Conservation (phyloP, 2,888 invertebrate species). For the Nyleta sp. region DNA sequence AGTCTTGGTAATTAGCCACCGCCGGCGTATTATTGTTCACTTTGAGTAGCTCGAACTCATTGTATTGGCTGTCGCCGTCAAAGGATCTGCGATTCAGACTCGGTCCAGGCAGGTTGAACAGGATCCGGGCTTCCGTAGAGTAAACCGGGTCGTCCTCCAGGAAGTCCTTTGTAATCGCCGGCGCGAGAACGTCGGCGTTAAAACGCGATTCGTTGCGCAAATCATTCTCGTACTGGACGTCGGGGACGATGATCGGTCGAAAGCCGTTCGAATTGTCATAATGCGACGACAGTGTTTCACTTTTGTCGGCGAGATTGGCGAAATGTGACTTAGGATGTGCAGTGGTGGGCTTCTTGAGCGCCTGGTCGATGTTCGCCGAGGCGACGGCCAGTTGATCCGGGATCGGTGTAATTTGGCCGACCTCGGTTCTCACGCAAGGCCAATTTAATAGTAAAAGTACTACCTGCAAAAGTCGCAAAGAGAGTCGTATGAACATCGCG, state of each 20-base stretch:
- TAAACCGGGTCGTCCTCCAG: conserved; percentile 72
- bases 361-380: conserved; percentile 68
- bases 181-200: conserved; percentile 4
- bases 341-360: conserved; percentile 42
- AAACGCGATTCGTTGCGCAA: background rate
- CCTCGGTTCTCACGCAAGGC: conserved; percentile 69
- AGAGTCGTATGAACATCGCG: conserved; percentile 13
- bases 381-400: conserved; percentile 77
- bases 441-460: conserved; percentile 75
- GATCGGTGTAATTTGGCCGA: conserved; percentile 64
- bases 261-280: conserved; percentile 79
- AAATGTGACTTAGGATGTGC: conserved; percentile 34
- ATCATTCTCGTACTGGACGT: conserved; percentile 49
- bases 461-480: conserved; percentile 70
- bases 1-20: conserved; percentile 77
- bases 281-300: conserved; percentile 63
- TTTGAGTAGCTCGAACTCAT: conserved; percentile 78
- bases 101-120: conserved; percentile 71
- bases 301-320: conserved; percentile 36
- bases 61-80: conserved; percentile 70
- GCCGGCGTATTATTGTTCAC: conserved; percentile 78
- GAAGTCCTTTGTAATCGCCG: conserved; percentile 12
- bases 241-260: conserved; percentile 72
- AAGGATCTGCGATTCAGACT: conserved; percentile 74
- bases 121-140: conserved; percentile 74